Conservation (phyloP, 2,113 vertebrate genomes). For the Todiramphus saurophagus region DNA sequence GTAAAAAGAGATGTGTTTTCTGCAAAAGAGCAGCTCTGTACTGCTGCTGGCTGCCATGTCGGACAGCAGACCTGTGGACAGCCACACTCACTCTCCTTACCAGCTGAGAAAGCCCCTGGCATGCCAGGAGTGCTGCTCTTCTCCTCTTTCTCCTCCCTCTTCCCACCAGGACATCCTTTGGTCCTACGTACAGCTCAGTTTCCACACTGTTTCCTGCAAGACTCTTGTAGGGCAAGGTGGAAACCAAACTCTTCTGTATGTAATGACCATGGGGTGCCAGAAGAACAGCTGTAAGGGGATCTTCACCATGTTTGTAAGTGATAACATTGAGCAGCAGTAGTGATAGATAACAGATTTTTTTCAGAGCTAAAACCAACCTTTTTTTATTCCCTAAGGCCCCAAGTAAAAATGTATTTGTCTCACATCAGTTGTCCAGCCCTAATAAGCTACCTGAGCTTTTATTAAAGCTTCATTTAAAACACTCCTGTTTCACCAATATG, state of each 20-base stretch:
- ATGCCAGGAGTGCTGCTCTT: not conserved
- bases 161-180: not conserved
- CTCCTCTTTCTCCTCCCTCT: not conserved
- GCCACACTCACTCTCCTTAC: rapidly evolving
- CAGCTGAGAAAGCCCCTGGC: not conserved
- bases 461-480: not conserved
- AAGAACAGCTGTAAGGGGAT: not conserved
- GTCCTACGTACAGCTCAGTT: rapidly evolving
- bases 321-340: not conserved
- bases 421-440: not conserved
- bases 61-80: not conserved
- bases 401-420: not conserved
- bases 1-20: not conserved
- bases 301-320: rapidly evolving
- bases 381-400: not conserved
- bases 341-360: not conserved
- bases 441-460: not conserved
- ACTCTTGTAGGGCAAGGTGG: not conserved
- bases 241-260: rapidly evolving
- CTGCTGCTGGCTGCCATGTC: not conserved
- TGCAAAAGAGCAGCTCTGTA: not conserved
- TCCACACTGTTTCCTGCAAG: not conserved
- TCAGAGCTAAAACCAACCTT: not conserved
- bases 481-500: not conserved
- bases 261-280: not conserved